Conservation (phyloP, 2,113 vertebrate species). For the Gracilinanus agilis region DNA sequence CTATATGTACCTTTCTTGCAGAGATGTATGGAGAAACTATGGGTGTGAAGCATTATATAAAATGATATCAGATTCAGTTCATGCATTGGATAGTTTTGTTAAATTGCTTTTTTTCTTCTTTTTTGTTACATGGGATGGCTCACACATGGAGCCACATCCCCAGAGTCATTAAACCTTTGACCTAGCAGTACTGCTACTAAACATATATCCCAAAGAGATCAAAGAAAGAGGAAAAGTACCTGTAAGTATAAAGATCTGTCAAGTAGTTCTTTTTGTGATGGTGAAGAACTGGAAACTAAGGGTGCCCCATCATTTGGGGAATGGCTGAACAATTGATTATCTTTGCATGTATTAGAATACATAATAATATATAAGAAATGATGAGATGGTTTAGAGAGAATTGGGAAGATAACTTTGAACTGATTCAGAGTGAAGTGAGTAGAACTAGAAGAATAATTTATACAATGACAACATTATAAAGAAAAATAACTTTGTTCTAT, state of each 20-base stretch:
- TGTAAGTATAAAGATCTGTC: too few species aligned
- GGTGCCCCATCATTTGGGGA: not conserved
- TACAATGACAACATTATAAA: not conserved
- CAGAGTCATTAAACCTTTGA: not conserved
- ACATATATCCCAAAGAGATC: too few species aligned
- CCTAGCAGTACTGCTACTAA: not conserved
- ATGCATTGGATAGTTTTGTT: not conserved
- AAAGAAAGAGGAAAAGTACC: too few species aligned
- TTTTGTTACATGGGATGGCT: not conserved
- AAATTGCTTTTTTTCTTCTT: not conserved
- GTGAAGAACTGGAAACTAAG: too few species aligned
- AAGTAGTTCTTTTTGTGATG: too few species aligned
- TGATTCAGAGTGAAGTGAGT: not conserved
- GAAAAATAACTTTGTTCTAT: too few species aligned
- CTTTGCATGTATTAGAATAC: not conserved
- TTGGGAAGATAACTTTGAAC: not conserved
- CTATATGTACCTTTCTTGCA: not conserved
- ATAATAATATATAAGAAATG: not conserved
- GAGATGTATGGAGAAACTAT: not conserved
- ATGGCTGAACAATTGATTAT: not conserved
- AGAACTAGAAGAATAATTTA: not conserved
- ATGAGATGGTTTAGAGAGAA: not conserved
- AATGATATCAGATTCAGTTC: not conserved
- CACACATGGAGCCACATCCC: not conserved
- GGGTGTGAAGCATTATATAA: not conserved